phyloP scores from a whole-genome alignment of 2,113 vertebrate species.

The Onychostruthus taczanowskii region DNA sequence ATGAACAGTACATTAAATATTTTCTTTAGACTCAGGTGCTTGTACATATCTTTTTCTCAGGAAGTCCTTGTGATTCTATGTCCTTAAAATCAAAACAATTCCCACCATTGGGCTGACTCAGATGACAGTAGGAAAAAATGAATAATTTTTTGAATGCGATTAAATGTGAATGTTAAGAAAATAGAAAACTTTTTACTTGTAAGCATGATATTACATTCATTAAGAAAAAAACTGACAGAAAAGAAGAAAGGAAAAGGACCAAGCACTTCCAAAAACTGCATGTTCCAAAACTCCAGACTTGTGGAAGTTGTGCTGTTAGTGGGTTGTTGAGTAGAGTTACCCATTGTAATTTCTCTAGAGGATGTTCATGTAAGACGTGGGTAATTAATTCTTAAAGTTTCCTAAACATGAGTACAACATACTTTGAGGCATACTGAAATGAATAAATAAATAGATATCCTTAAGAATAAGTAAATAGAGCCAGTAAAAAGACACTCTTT shows the following conservation, averaged over 20 bases:
- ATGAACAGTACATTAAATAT: not conserved
- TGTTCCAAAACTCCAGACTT: not conserved
- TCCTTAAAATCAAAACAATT: not conserved
- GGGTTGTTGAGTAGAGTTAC: not conserved
- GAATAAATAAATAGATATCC: not conserved
- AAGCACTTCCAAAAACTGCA: not conserved
- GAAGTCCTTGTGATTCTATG: not conserved
- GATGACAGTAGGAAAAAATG: not conserved
- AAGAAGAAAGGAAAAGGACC: not conserved
- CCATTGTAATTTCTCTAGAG: not conserved
- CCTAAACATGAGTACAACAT: not conserved
- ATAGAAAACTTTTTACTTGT: not conserved
- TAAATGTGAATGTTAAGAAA: not conserved
- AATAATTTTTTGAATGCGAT: not conserved
- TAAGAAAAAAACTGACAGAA: not conserved
- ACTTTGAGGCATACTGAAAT: not conserved
- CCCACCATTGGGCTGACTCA: not conserved
- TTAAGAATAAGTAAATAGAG: not conserved
- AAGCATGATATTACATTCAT: not conserved
- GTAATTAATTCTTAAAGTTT: not conserved
- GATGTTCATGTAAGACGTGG: not conserved
- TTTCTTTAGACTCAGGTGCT: not conserved
- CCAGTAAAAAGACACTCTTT: not conserved
- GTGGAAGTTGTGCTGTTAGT: not conserved
- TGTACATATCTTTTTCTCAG: not conserved